Evolutionary conservation across 2,888 invertebrate genomes (phyloP).

Genomic region (Agrotis exclamationis): DNA sequence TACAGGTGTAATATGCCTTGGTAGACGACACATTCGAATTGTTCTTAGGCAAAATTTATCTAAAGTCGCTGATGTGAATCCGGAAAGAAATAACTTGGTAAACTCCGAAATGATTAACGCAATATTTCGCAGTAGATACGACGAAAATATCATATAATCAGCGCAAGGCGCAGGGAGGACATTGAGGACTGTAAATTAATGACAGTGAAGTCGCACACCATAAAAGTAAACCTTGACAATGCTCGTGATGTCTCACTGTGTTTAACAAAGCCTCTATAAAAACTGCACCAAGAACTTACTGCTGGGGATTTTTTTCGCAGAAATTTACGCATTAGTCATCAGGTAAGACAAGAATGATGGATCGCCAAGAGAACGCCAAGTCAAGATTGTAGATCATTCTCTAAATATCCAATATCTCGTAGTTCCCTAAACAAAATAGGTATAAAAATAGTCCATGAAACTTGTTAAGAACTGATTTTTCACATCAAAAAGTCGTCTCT

Average conservation of each 20-base stretch:
- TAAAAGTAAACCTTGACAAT: constrained; percentile 35
- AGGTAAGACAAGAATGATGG: constrained; percentile 63
- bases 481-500: constrained; percentile 2
- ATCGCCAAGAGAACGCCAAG: constrained; percentile 20
- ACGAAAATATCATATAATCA: constrained; percentile 2
- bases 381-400: constrained; percentile 13
- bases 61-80: neutral
- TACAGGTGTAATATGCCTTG: neutral
- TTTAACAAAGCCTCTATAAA: constrained; percentile 36
- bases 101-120: constrained; percentile 4
- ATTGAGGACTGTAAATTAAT: constrained; percentile 3
- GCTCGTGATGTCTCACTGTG: constrained; percentile 18
- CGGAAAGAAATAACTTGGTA: neutral
- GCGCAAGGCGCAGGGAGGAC: neutral
- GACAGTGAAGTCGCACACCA: constrained; percentile 21
- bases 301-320: constrained; percentile 48
- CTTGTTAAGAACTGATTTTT: constrained; percentile 1
- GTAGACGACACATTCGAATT: neutral
- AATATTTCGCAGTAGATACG: constrained; percentile 5
- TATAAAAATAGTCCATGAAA: constrained; percentile 1
- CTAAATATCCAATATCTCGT: constrained; percentile 7
- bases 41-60: neutral
- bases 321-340: constrained; percentile 69
- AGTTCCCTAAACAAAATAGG: neutral
- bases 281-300: constrained; percentile 36